phyloP scores from a whole-genome alignment of 2,113 vertebrate genomes.

The Boulengeromyrus knoepffleri region DNA sequence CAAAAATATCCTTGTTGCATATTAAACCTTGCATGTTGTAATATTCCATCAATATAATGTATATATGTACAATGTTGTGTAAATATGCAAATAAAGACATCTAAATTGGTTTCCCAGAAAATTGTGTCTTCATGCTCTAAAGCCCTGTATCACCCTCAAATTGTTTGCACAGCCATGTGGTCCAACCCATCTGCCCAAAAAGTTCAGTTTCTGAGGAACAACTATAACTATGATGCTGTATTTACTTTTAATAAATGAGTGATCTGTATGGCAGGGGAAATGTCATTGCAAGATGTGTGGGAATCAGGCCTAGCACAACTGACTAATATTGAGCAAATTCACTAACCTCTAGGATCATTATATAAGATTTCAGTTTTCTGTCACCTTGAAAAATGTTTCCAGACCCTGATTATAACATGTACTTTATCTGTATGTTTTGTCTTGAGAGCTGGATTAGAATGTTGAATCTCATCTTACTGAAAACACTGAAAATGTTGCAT shows the following conservation, averaged over 20 bases:
- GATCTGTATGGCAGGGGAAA: neutral
- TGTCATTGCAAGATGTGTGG: neutral
- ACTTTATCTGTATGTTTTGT: neutral
- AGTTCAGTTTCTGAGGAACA: neutral
- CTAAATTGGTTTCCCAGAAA: slow-evolving; percentile 1
- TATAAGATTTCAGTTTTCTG: neutral
- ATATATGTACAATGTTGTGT: slow-evolving; percentile 44
- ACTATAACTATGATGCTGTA: neutral
- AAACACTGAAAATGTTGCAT: neutral
- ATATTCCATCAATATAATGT: slow-evolving; percentile 38
- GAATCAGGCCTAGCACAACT: neutral
- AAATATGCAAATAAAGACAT: slow-evolving; percentile 35
- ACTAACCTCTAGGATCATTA: neutral
- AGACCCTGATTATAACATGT: neutral
- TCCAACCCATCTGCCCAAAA: neutral
- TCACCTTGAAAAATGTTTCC: neutral
- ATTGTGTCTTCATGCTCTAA: neutral
- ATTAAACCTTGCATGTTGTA: slow-evolving; percentile 50
- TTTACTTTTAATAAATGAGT: neutral
- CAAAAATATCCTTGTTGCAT: slow-evolving; percentile 22
- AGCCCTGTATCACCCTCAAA: neutral
- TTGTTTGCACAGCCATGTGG: neutral
- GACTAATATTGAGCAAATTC: neutral
- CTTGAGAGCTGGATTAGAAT: neutral
- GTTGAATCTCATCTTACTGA: neutral